A percentile compares a stretch with the other conserved stretches of the same genome.
phyloP scores from a whole-genome alignment of 1,140 invertebrate genomes.

The Scaptomyza graminum region DNA sequence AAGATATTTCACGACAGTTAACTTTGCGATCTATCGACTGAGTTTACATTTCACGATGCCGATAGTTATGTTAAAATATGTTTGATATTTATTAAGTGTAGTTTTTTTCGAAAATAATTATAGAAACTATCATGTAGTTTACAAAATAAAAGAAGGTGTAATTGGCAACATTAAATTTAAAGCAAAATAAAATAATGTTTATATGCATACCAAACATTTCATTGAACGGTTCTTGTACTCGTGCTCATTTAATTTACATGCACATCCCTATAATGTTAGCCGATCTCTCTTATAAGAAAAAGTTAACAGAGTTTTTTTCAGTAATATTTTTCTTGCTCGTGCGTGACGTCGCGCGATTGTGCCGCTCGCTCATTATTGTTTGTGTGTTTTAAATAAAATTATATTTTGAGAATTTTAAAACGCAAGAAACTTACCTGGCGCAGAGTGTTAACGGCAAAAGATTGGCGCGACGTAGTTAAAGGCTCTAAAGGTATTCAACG shows the following conservation, averaged over 20 bases:
- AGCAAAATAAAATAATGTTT: not conserved
- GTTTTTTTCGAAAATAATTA: not conserved
- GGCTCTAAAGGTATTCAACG: not conserved
- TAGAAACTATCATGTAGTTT: too few relatives aligned
- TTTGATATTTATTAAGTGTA: not conserved
- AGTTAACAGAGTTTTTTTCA: constrained; percentile 41
- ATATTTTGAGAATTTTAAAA: constrained; percentile 36
- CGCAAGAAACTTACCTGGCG: constrained; percentile 43
- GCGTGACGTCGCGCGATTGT: constrained; percentile 41
- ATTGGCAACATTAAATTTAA: not conserved
- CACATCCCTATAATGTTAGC: constrained; percentile 26
- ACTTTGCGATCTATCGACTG: not conserved
- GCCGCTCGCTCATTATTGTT: constrained; percentile 33
- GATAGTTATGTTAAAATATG: not conserved
- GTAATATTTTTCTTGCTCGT: constrained; percentile 43
- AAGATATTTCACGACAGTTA: not conserved
- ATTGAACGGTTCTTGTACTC: not conserved
- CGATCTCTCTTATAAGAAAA: constrained; percentile 42
- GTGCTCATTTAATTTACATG: not conserved
- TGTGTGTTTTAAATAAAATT: constrained; percentile 52
- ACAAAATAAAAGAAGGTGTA: not conserved
- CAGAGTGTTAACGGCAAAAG: constrained; percentile 21
- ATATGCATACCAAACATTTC: not conserved
- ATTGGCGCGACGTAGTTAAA: constrained; percentile 28
- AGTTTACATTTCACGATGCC: not conserved